Conservation (phyloP, 2,113 vertebrate species). For the Siniperca knerii region DNA sequence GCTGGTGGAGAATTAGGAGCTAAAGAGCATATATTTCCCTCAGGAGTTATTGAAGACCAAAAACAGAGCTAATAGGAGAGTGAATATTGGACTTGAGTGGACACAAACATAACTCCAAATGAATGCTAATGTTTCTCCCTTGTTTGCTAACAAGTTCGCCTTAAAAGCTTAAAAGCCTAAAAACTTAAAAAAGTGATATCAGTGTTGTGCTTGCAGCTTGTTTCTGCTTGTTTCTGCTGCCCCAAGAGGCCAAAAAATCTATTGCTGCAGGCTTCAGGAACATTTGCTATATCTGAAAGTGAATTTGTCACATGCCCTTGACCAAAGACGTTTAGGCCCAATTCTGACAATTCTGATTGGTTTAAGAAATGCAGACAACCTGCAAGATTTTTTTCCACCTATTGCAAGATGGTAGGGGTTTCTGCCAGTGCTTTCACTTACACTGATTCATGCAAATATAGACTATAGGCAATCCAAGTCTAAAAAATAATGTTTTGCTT, state of each 20-base stretch:
- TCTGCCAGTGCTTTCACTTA: neutral
- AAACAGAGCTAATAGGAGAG: neutral
- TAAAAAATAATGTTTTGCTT: neutral
- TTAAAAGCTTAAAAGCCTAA: too few species aligned
- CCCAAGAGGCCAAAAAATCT: neutral
- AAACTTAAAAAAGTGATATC: too few species aligned
- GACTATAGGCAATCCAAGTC: neutral
- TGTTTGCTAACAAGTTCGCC: neutral
- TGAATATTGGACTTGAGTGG: neutral
- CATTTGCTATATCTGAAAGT: neutral
- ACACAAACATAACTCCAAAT: neutral
- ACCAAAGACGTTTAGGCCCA: neutral
- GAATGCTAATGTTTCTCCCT: neutral
- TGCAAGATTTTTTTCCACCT: neutral
- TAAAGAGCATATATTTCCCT: neutral
- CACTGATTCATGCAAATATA: neutral
- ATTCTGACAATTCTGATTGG: neutral
- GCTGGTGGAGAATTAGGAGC: neutral
- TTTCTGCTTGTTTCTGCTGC: neutral
- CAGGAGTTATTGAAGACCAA: neutral
- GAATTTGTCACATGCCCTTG: neutral
- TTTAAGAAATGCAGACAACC: neutral
- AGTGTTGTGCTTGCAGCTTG: neutral
- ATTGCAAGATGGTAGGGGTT: neutral
- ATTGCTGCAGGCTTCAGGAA: neutral